Evolutionary conservation across 2,888 invertebrate genomes (phyloP), one percentile per base, ranked within the genome.

Genomic region (Polia nebulosa): DNA sequence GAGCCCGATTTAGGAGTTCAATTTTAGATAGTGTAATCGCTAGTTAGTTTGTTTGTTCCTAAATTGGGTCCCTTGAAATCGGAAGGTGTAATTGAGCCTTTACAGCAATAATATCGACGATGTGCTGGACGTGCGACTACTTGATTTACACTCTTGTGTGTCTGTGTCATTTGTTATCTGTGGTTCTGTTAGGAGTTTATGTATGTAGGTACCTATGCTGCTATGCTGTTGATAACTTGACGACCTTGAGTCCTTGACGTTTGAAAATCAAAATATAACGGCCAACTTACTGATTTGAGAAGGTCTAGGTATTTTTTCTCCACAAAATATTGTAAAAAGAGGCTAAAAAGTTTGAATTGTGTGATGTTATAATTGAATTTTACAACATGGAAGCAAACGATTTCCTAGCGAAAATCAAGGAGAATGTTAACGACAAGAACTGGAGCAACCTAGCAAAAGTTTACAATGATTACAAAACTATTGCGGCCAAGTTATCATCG

Each of bases 321-420:
- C 9, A 41, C 29, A 51, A 74, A 74, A 57, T 53, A 61, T 51
- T 41, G 36, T 53, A 15, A 32, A 27, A 20, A 27, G 34, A 22
- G 2, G 29, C 36, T 6, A 8, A 41, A n/a, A 49, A 58, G 60
- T 69, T 60, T 39, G 27, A 17, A 22, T 53, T 58, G 69, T 64
- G 64, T 58, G 41, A 77, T 69, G 70, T 41, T 62, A 44, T 22
- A 32, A 27, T 15, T 47, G 55, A 8, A 17, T 6, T 34, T 9
- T 57, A 22, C 0, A 64, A 47, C 9, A 94, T 93, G 92, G 92
- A 92, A 52, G 90, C 90, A 1, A 94, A 92, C 62, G 85, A 87
- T 57, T 94, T 95, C 65, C 81, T 94, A 45, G 74, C 77, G 2
- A 92, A 90, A 80, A 81, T 95, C 32, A 94, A 94, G 80, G 94